A percentile compares a stretch with the other conserved stretches of the same genome.
These are phyloP conservation scores for Aplysia californica DNA, from an alignment of 1,140 invertebrate genomes.

Conservation along the genomic window DNA sequence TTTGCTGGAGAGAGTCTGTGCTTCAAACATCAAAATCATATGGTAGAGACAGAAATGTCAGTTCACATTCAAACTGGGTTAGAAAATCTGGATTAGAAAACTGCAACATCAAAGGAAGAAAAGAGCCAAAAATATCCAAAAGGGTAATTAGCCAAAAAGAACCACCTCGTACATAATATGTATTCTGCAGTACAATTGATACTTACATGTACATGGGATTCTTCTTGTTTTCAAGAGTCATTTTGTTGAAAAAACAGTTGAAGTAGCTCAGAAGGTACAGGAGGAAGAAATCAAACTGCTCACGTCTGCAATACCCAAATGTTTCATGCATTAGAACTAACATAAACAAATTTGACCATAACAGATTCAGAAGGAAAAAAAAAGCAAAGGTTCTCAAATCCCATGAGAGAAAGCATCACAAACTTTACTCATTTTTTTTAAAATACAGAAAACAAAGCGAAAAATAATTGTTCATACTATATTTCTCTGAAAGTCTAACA, in stretches of 20 bases:
- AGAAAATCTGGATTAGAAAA: no score
- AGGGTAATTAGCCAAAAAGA: no score
- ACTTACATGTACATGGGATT: conserved; percentile 66
- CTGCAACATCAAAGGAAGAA: no score
- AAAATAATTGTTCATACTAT: no score
- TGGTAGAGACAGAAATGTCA: no score
- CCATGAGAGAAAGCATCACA: no score
- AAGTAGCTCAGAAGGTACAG: conserved; percentile 63
- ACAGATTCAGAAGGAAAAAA: not conserved
- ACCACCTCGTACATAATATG: no score
- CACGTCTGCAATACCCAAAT: conserved; percentile 53
- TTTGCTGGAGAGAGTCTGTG: no score
- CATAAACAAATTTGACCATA: not conserved
- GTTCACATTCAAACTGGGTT: no score
- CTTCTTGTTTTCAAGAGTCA: conserved; percentile 56
- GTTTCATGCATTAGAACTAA: conserved; percentile 9
- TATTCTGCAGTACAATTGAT: not conserved
- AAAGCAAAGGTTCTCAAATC: not conserved
- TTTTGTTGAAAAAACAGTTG: conserved; percentile 65
- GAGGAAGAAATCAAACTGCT: conserved; percentile 64
- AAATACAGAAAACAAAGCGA: not conserved
- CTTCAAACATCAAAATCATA: no score
- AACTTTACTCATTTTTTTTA: not conserved
- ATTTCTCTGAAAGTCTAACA: no score
- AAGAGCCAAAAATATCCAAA: no score